Percentiles rank a stretch among this genome's conserved stretches.
phyloP scores from a whole-genome alignment of 1,140 invertebrate species.

The Drosophila quadrilineata region DNA sequence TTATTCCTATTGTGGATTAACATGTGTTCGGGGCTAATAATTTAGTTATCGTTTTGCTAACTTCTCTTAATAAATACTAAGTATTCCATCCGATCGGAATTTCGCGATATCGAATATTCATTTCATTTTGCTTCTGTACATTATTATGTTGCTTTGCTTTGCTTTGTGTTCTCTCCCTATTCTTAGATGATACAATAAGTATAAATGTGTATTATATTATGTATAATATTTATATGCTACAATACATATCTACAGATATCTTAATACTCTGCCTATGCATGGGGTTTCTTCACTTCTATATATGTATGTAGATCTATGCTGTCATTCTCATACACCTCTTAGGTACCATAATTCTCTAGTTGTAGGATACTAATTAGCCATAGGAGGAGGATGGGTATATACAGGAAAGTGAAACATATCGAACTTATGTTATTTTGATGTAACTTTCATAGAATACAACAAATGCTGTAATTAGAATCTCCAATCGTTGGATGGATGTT shows the following conservation, averaged over 20 bases:
- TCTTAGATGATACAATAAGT: constrained; percentile 43
- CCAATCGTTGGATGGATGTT: not conserved
- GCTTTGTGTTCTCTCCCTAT: too few relatives aligned
- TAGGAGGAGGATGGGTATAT: constrained; percentile 46
- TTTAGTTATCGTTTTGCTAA: constrained; percentile 67
- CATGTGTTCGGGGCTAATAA: constrained; percentile 65
- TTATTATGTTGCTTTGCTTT: constrained; percentile 23
- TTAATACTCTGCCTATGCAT: constrained; percentile 28
- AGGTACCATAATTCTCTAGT: constrained; percentile 69
- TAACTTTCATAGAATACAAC: not conserved
- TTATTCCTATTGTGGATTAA: constrained; percentile 59
- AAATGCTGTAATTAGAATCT: not conserved
- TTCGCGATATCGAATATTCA: constrained; percentile 4
- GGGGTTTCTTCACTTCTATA: constrained; percentile 43
- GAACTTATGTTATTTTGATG: too few relatives aligned
- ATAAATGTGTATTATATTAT: constrained; percentile 24
- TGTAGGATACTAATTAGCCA: constrained; percentile 50
- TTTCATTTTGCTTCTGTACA: constrained; percentile 31
- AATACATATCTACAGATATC: constrained; percentile 75
- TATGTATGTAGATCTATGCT: too few relatives aligned
- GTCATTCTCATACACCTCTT: constrained; percentile 47
- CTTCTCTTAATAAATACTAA: constrained; percentile 43
- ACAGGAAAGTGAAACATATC: constrained; percentile 53
- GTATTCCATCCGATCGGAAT: constrained; percentile 9
- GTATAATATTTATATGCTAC: constrained; percentile 64